These are phyloP conservation scores for Nannoperca australis DNA, from an alignment of 2,797 vertebrate species.

Conservation along the genomic window DNA sequence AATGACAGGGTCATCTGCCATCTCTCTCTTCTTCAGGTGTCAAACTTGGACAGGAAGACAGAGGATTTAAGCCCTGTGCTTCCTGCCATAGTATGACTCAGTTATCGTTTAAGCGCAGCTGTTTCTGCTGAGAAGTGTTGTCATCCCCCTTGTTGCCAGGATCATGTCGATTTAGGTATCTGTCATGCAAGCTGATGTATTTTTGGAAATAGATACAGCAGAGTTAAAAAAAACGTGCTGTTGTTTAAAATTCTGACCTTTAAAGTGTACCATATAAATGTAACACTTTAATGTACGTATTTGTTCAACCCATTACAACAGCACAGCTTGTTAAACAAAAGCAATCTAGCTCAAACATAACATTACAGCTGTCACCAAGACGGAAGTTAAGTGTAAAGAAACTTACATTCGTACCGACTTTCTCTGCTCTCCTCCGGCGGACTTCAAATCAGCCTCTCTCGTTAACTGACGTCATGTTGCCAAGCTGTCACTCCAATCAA, in stretches of 20 bases:
- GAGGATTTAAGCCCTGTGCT: conserved; percentile 65
- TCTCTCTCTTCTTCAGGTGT: conserved; percentile 68
- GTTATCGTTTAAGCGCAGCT: conserved; percentile 75
- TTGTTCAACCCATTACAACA: too few relatives aligned
- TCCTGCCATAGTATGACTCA: conserved; percentile 56
- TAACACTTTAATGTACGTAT: too few relatives aligned
- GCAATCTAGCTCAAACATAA: too few relatives aligned
- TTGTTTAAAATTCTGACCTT: conserved; percentile 49
- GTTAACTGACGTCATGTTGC: too few relatives aligned
- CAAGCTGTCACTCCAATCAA: too few relatives aligned
- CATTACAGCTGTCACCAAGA: too few relatives aligned
- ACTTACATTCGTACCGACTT: too few relatives aligned
- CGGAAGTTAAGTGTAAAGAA: too few relatives aligned
- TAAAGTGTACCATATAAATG: conserved; percentile 26
- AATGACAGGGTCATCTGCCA: conserved; percentile 71
- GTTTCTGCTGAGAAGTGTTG: conserved; percentile 63
- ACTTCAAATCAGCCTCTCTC: too few relatives aligned
- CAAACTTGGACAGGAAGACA: conserved; percentile 74
- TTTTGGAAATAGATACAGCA: conserved; percentile 38
- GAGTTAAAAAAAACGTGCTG: conserved; percentile 45
- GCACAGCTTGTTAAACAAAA: too few relatives aligned
- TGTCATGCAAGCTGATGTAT: conserved; percentile 58
- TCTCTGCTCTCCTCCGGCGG: too few relatives aligned
- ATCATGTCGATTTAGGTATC: conserved; percentile 68
- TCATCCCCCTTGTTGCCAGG: conserved; percentile 59